These are phyloP conservation scores for Perizoma flavofasciatum DNA, from an alignment of 2,888 invertebrate genomes.

Conservation along the genomic window DNA sequence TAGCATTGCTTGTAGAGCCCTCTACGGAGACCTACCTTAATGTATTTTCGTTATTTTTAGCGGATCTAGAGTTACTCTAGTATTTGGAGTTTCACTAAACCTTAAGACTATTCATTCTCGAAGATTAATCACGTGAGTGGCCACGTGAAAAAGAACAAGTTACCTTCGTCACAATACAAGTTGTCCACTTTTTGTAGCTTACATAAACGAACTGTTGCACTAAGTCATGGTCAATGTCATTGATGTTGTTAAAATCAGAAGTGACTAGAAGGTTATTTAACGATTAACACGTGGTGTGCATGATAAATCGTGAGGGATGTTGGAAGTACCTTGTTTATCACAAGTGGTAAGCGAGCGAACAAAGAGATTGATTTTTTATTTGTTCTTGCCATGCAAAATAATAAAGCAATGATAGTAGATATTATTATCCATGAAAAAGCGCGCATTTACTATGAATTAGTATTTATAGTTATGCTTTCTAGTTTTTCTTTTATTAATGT, in stretches of 20 bases:
- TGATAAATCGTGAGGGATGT: slow-evolving; percentile 36
- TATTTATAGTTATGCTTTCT: too few species aligned
- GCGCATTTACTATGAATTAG: too few species aligned
- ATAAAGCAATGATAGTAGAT: too few species aligned
- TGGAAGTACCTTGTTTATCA: slow-evolving; percentile 31
- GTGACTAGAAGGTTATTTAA: slow-evolving; percentile 36
- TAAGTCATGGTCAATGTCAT: slow-evolving; percentile 43
- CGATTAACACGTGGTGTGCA: slow-evolving; percentile 37
- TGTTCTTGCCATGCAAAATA: too few species aligned
- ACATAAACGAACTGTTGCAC: slow-evolving; percentile 34
- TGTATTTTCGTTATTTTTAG: too few species aligned
- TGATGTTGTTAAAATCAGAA: slow-evolving; percentile 32
- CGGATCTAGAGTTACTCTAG: too few species aligned
- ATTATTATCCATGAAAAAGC: too few species aligned
- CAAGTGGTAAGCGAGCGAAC: slow-evolving; percentile 22
- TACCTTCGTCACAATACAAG: slow-evolving; percentile 1
- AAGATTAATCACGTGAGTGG: neutral
- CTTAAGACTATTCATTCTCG: neutral
- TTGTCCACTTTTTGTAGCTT: slow-evolving; percentile 23
- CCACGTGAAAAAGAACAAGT: neutral
- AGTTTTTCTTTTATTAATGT: too few species aligned
- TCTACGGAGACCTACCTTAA: neutral
- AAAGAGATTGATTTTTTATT: slow-evolving; percentile 19
- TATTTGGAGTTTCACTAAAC: too few species aligned
- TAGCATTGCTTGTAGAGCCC: slow-evolving; percentile 1